A percentile compares a stretch with the other conserved stretches of the same genome.
Evolutionary conservation across 92 coral and sea anemone genomes (phyloP).

Genomic region (Siderastrea radians): DNA sequence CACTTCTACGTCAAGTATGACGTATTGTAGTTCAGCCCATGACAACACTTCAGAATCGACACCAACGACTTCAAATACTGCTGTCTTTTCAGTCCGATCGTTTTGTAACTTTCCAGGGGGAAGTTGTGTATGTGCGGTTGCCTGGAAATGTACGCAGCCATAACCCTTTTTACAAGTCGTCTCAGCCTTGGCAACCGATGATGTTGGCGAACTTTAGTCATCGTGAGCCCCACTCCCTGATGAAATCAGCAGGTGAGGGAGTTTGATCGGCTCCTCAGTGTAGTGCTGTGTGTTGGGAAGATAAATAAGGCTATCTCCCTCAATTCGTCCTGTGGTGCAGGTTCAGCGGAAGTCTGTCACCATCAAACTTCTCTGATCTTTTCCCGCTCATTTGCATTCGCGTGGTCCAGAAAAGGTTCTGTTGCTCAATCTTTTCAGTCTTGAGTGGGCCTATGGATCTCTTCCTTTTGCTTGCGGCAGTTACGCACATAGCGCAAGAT

Average conservation of each 20-base stretch:
- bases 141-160: constrained; percentile 25
- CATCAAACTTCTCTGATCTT: too few relatives aligned
- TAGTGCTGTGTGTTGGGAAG: constrained; percentile 42
- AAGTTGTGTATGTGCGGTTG: background rate
- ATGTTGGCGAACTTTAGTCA: constrained; percentile 41
- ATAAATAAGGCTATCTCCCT: constrained; percentile 53
- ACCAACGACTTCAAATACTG: constrained; percentile 25
- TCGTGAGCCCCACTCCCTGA: constrained; percentile 57
- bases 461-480: constrained; percentile 27
- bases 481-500: constrained; percentile 33
- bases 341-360: too few relatives aligned
- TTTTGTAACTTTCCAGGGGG: constrained; percentile 15
- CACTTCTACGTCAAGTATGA: constrained; percentile 9
- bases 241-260: constrained; percentile 33
- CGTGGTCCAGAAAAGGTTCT: background rate
- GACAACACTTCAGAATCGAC: constrained; percentile 19
- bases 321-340: constrained; percentile 50
- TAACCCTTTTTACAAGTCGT: constrained; percentile 29
- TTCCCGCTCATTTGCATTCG: constrained; percentile 3
- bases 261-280: constrained; percentile 27
- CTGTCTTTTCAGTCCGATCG: background rate
- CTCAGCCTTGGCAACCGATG: constrained; percentile 56
- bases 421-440: constrained; percentile 16
- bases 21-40: constrained; percentile 24
- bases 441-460: constrained; percentile 29